Evolutionary conservation across 1,140 invertebrate genomes (phyloP).

Genomic region (Matsumurasca onukii): DNA sequence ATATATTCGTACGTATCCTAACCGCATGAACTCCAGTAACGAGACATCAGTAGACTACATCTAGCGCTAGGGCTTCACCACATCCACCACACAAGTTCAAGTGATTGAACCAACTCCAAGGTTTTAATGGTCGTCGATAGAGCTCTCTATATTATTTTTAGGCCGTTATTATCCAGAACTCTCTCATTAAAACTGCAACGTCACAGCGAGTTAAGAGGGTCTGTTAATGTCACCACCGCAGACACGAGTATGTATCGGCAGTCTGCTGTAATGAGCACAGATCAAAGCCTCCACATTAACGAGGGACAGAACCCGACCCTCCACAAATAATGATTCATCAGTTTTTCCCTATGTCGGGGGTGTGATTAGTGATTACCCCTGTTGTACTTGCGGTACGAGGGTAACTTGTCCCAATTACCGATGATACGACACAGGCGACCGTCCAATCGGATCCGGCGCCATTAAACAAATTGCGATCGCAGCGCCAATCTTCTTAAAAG

Average conservation of each 20-base stretch:
- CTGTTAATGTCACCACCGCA: neutral
- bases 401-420: conserved; percentile 20
- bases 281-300: conserved; percentile 3
- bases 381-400: neutral
- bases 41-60: no score
- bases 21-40: no score
- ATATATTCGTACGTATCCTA: no score
- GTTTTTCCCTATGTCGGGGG: conserved; percentile 19
- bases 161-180: no score
- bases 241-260: neutral
- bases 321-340: conserved; percentile 21
- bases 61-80: no score
- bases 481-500: conserved; percentile 21
- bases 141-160: no score
- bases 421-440: neutral
- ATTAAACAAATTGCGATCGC: conserved; percentile 18
- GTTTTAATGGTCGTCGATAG: no score
- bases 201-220: neutral
- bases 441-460: conserved; percentile 1
- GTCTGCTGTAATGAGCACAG: neutral
- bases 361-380: neutral
- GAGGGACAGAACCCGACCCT: conserved; percentile 3
- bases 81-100: no score
- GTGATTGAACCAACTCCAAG: no score
- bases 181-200: no score